Base-by-base conservation (phyloP, 2,888 invertebrate species). In the Xestia xanthographa region DNA sequence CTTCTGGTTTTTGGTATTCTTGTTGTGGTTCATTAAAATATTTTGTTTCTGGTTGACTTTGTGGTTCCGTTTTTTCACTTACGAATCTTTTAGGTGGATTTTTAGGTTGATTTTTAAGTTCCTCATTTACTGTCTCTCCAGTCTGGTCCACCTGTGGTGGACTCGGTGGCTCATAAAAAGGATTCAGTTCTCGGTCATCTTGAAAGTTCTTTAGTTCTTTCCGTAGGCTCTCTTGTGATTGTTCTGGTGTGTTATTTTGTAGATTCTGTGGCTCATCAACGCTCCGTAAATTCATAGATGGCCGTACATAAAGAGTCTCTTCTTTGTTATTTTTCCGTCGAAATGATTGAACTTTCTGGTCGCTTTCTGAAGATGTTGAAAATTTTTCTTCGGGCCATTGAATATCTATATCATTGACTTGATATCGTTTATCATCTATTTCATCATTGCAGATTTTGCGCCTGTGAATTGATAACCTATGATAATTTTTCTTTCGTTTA, bases 391-490 rank as follows among this genome's bases (percentile, higher is more conserved):
- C n/a, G 0, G 83, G 74, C 85, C 85, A 86, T 38, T 58, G 22
- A 11, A 83, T 75, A 12, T 72, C 48, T 72, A 81, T 72, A 56
- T 84, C 72, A 17, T 45, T 48, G 11, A 81, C 67, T 75, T 75
- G 45, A 62, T 79, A 81, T 60, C 22, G 45, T 72, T 72, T 62
- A n/a, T 74, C 50, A 50, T 5, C 41, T 20, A 75, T 77, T 75
- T 75, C 17, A 8, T 71, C 20, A 58, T 84, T 86, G 38, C 85
- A 86, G 8, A 22, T 53, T 17, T 66, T 41, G 22, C 79, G 86
- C n/a, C 83, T 78, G 69, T 34, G 48, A 84, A 63, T 75, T 50
- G 5, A 8, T 76, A 26, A 76, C 20, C 0, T 29, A 41, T 48
- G n/a, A 41, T 1, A 29, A 11, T 0, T 11, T 12, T 48, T 17